phyloP scores from a whole-genome alignment of 2,113 vertebrate species.

The Sander vitreus region DNA sequence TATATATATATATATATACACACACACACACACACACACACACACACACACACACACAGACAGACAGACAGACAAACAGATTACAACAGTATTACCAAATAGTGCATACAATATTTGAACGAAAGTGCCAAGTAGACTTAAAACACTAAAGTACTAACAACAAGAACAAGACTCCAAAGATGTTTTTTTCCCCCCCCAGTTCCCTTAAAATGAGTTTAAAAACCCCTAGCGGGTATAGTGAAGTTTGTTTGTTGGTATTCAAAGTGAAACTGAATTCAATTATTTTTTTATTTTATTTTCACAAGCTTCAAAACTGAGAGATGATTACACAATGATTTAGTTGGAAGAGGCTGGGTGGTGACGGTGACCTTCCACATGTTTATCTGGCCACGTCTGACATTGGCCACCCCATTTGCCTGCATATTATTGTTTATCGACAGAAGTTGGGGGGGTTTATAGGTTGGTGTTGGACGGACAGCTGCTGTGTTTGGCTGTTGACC shows the following conservation, averaged over 20 bases:
- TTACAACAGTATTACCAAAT: no score
- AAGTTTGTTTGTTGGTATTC: not conserved
- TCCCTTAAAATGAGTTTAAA: no score
- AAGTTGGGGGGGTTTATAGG: constrained; percentile 77
- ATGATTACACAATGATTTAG: not conserved
- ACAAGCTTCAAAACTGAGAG: not conserved
- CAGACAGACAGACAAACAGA: no score
- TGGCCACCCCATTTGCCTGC: constrained; percentile 77
- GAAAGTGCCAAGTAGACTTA: no score
- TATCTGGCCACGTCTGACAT: constrained; percentile 79
- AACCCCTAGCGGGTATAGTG: no score
- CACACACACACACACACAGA: no score
- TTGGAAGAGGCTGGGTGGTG: constrained; percentile 33
- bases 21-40: no score
- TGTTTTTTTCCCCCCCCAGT: no score
- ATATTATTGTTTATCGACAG: constrained; percentile 83
- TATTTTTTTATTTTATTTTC: not conserved
- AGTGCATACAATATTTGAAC: no score
- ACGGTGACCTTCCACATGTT: constrained; percentile 74
- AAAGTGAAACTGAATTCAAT: not conserved
- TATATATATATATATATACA: no score
- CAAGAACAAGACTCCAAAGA: no score
- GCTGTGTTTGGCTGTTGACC: constrained; percentile 83
- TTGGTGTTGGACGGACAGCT: constrained; percentile 82
- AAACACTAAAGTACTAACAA: no score